Evolutionary conservation across 2,888 invertebrate genomes (phyloP), one percentile per base, ranked within the genome.

Genomic region (Ferrisia virgata): DNA sequence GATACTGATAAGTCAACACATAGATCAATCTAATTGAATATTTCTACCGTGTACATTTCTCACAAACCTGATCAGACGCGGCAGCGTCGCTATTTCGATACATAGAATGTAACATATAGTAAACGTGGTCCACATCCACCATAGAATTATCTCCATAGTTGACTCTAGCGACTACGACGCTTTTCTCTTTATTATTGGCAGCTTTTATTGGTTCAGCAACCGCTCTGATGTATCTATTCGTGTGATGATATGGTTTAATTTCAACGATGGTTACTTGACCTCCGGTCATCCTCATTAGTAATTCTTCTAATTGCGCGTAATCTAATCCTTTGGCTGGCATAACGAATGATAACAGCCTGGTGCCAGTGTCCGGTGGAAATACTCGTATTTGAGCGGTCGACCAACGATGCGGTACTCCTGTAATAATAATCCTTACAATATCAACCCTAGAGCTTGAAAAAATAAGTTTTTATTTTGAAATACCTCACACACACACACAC

Each of bases 271-370:
- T 92, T 0, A 95, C 94, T 88, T 92, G 92, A 2, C 94, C 94
- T 1, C 96, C 96, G 0, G 96, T 95, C 95, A 91, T 33, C 93
- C 92, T 85, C 92, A 93, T 85, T 39, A 96, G 89, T 53, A 94
- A 93, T 87, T 93, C 92, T 88, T 94, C 94, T 18, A 95, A 91
- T 87, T 93, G 93, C 84, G 90, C 90, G 86, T 92, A 92, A 88
- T 96, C 93, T 9, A 93, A 93, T 88, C 94, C 92, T 82, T 91
- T 91, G 78, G 94, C 94, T 4, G 95, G 94, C 53, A 96, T 93
- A 85, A 96, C 93, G 88, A 96, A 96, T 22, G 93, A 92, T 89
- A 96, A 93, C 47, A 93, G 93, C 85, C 94, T 91, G 8, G 93
- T 93, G 85, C 93, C 92, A 86, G 92, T 92, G 87, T 93, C 96